Base-by-base conservation (phyloP, 2,113 vertebrate species). In the Pholis gunnellus region DNA sequence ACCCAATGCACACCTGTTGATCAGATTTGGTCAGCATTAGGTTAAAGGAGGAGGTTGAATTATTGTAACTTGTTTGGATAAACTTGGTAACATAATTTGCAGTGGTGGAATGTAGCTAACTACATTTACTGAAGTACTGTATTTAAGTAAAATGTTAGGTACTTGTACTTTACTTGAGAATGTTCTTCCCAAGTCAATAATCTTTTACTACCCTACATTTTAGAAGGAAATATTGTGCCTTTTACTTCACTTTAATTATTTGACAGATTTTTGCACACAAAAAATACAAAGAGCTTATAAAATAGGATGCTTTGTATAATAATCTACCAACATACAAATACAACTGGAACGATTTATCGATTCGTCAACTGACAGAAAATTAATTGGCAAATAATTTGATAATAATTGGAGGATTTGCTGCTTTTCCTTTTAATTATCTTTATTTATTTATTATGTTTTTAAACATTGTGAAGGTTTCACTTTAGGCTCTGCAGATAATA, bases 1-100 rank as follows among this genome's bases (percentile, higher is more conserved):
- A 18, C 8, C 60, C 10, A 25, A 29, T 27, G 11, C 46, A 79
- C 48, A 71, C 59, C 67, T 36, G 66, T 18, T n/a, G 52, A 78
- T 72, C n/a, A 25, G 38, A 4, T 56, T 31, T 44, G 40, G 61
- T 61, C 36, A 44, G 40, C 31, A 10, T 36, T 34, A 38, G 29
- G 34, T 29, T 66, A 4, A 34, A n/a, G 8, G 42, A 27, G 31
- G 46, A 50, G 46, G 46, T 20, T 20, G 18, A 50, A 50, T 50
- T 48, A 61, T 22, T 61, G 20, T 14, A 40, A 65, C 10, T 18
- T 65, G 31, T 5, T 68, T 69, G 46, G 27, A 10, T 9, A 57
- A 17, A 56, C 11, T 9, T 27, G 14, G 25, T 40, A 40, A 38
- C n/a, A 3, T 8, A 36, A 69, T 46, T 20, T 63, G 8, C 57